These are phyloP conservation scores for Silurus asotus DNA, from an alignment of 2,113 vertebrate genomes.

Conservation along the genomic window DNA sequence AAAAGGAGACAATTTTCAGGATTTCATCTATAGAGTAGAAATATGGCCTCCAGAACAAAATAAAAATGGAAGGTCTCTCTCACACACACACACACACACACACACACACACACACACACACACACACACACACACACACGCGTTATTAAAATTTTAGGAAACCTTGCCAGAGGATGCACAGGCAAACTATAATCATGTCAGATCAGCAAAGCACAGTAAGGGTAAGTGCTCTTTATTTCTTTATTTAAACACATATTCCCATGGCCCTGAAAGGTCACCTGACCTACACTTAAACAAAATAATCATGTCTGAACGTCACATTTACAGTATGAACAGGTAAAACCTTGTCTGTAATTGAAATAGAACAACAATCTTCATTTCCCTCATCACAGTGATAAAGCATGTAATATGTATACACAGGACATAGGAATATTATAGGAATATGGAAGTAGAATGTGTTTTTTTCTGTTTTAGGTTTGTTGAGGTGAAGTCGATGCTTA, in stretches of 20 bases:
- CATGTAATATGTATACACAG: background rate
- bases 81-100: too few species aligned
- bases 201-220: background rate
- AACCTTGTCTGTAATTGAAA: background rate
- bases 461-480: background rate
- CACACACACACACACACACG: too few species aligned
- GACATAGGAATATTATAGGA: background rate
- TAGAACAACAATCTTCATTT: background rate
- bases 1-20: background rate
- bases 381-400: too few species aligned
- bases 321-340: background rate
- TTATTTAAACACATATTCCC: constrained; percentile 1
- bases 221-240: constrained; percentile 14
- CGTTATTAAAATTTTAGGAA: background rate
- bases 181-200: background rate
- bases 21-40: background rate
- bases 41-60: background rate
- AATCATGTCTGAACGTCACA: constrained; percentile 9
- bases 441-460: background rate
- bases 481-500: constrained; percentile 13
- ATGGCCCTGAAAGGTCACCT: background rate
- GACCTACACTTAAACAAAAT: background rate
- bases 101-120: too few species aligned
- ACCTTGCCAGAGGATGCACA: background rate
- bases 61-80: background rate